Base-by-base conservation (phyloP, 2,113 vertebrate genomes). In the Falcunculus frontatus region DNA sequence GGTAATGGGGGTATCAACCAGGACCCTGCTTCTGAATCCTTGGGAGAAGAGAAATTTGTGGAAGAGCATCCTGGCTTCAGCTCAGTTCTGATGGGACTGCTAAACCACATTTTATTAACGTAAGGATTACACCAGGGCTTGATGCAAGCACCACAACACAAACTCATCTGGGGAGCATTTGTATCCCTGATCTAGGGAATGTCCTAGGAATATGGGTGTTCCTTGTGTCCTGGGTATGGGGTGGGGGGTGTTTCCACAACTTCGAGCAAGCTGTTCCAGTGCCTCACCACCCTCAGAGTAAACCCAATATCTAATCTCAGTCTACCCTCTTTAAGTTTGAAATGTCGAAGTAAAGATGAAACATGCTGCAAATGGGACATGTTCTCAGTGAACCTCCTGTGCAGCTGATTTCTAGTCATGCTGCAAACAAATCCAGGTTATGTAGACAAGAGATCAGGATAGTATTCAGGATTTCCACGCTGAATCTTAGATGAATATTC, bases 221-320 rank as follows among this genome's bases (percentile, higher is more conserved):
- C 21, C 21, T 57, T 62, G 33, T 32, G 30, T 62, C n/a, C 25
- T 22, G 25, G n/a, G 39, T 53, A 35, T 27, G 39, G 19, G n/a
- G 29, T 26, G 13, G 4, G 8, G 19, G 5, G 5, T 49, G 16
- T 3, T 2, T n/a, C n/a, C 25, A 26, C 25, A 53, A 3, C 16
- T 60, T 53, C 4, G n/a, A 53, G 16, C 20, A 47, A 30, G 5
- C 2, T 32, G 18, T 89, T 75, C 19, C 39, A 46, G 29, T 19
- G 46, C 30, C 55, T 75, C 20, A 75, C n/a, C 39, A 53, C 18
- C 11, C 62, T 53, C n/a, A 39, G 29, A 26, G 16, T 18, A 53
- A 75, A 41, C 21, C 21, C 27, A 68, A 4, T 47, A 35, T 32
- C 25, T 67, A 33, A 59, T 52, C 18, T 60, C 33, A 41, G 19